Percentiles rank a stretch among this genome's conserved stretches.
Evolutionary conservation across 2,797 vertebrate genomes (phyloP).

Genomic region (Pyrrhura leucotis): DNA sequence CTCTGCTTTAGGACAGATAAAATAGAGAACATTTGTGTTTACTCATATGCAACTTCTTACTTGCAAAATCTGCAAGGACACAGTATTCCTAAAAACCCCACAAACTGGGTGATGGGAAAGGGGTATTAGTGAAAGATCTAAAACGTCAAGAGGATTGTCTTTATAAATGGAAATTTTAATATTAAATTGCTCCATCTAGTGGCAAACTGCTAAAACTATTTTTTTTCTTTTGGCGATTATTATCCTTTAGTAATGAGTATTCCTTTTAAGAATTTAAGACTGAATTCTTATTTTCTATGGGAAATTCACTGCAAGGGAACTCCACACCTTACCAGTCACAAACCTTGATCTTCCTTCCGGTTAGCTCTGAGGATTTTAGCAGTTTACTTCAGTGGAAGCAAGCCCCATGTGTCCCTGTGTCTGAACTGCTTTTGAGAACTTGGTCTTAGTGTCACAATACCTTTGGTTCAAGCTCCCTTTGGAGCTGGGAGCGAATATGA

Average conservation of each 20-base stretch:
- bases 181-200: slow-evolving; percentile 76
- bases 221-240: neutral
- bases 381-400: neutral
- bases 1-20: neutral
- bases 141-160: neutral
- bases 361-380: neutral
- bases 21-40: neutral
- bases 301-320: neutral
- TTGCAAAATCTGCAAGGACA: neutral
- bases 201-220: slow-evolving; percentile 22
- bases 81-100: neutral
- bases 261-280: neutral
- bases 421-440: neutral
- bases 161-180: slow-evolving; percentile 36
- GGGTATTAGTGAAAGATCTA: neutral
- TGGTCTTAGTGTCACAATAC: neutral
- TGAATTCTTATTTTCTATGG: neutral
- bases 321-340: neutral
- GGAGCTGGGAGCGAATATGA: neutral
- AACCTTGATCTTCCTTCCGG: neutral
- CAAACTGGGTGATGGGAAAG: neutral
- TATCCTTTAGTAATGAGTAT: neutral
- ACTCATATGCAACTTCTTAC: neutral
- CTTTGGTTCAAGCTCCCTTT: neutral
- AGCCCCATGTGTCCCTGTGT: neutral